Evolutionary conservation across 1,140 invertebrate species (phyloP).

Genomic region (Ericerus pela): DNA sequence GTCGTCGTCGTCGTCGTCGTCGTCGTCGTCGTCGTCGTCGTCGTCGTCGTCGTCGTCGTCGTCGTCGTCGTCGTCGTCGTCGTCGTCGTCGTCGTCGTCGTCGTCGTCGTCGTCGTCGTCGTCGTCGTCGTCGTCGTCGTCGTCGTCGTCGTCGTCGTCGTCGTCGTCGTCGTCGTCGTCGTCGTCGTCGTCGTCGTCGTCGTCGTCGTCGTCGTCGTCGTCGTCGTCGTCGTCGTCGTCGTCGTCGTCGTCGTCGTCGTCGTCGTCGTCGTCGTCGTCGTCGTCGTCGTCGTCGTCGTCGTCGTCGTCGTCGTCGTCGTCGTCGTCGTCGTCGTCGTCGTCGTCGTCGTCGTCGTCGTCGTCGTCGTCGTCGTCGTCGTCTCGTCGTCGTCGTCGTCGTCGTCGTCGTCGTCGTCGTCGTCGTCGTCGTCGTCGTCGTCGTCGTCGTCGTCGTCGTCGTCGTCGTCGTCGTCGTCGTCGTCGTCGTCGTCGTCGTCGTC

Average conservation of each 20-base stretch:
- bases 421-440: neutral
- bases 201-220: no score
- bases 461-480: neutral
- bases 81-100: slow-evolving; percentile 9
- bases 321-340: slow-evolving; percentile 5
- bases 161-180: slow-evolving; percentile 13
- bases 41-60: slow-evolving; percentile 12
- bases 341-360: no score
- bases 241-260: no score
- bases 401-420: neutral
- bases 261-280: no score
- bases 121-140: slow-evolving; percentile 25
- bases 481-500: neutral
- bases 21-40: slow-evolving; percentile 13
- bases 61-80: slow-evolving; percentile 8
- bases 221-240: no score
- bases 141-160: slow-evolving; percentile 22
- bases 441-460: slow-evolving; percentile 12
- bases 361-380: no score
- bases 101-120: slow-evolving; percentile 21
- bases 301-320: neutral
- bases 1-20: slow-evolving; percentile 25
- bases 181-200: slow-evolving; percentile 14
- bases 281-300: no score
- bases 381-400: no score